Evolutionary conservation across 1,140 invertebrate species (phyloP).

Genomic region (Sogatella furcifera): DNA sequence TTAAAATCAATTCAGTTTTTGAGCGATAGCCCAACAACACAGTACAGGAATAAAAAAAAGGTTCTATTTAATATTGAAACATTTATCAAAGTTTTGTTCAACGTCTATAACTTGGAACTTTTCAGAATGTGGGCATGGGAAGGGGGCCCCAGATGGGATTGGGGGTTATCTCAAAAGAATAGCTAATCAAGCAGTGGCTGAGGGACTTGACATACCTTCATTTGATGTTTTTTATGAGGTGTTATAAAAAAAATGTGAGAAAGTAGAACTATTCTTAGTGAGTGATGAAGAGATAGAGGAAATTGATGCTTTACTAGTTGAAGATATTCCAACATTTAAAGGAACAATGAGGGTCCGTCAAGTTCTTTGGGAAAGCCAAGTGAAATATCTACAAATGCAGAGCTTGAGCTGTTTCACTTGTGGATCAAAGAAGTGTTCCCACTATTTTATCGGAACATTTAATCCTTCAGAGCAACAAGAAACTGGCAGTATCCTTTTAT

Average conservation of each 20-base stretch:
- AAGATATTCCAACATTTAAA: no score
- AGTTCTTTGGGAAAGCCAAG: background rate
- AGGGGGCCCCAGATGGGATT: slow-evolving; percentile 30
- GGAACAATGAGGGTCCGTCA: background rate
- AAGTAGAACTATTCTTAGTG: no score
- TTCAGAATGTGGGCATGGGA: slow-evolving; percentile 28
- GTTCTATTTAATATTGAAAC: slow-evolving; percentile 1
- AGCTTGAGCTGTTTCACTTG: no score
- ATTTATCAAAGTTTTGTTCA: background rate
- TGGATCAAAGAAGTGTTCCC: no score
- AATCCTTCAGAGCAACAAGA: no score
- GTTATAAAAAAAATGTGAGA: no score
- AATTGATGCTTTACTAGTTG: no score
- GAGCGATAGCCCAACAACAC: slow-evolving; percentile 8
- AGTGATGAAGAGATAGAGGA: no score
- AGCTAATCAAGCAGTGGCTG: slow-evolving; percentile 21
- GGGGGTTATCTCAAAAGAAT: slow-evolving; percentile 33
- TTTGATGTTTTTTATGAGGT: no score
- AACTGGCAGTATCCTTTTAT: no score
- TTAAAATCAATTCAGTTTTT: slow-evolving; percentile 11
- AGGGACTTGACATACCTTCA: slow-evolving; percentile 15
- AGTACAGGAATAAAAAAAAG: slow-evolving; percentile 17
- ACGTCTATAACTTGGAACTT: slow-evolving; percentile 27
- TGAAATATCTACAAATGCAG: no score
- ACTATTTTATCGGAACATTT: no score